These are phyloP conservation scores for Chesias legatella DNA, from an alignment of 2,888 invertebrate species.

Conservation along the genomic window DNA sequence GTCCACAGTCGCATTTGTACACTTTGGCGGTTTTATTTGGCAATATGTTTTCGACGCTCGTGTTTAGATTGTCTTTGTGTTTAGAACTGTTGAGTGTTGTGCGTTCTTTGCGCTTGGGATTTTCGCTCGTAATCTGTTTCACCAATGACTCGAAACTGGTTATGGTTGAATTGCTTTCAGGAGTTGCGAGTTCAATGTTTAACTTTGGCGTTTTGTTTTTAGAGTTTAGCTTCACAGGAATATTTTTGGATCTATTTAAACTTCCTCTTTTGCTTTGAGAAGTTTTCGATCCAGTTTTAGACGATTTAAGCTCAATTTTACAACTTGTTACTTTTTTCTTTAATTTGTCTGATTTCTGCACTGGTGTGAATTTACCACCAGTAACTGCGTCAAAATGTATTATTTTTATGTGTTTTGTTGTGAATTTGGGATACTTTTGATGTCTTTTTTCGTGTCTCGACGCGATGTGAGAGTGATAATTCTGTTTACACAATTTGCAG, in stretches of 20 bases:
- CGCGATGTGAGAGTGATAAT: not conserved
- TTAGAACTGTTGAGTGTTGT: conserved; percentile 1
- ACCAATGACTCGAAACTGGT: conserved; percentile 1
- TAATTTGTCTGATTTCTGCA: no score
- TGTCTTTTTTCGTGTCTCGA: conserved; percentile 30
- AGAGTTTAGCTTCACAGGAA: not conserved
- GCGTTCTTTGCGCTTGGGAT: not conserved
- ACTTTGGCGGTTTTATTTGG: conserved; percentile 21
- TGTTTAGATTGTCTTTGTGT: not conserved
- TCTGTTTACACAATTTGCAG: conserved; percentile 25
- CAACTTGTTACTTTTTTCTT: no score
- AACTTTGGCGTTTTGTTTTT: not conserved
- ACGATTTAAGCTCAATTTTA: not conserved
- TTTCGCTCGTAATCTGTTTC: not conserved
- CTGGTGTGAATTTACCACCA: no score
- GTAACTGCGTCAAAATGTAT: conserved; percentile 9
- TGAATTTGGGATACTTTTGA: conserved; percentile 9
- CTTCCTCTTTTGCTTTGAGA: not conserved
- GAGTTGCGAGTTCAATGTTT: not conserved
- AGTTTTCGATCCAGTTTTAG: not conserved
- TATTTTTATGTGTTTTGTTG: conserved; percentile 7
- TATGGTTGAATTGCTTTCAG: not conserved
- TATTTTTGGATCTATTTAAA: no score
- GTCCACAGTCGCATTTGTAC: conserved; percentile 40
- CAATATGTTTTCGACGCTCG: not conserved